phyloP scores from a whole-genome alignment of 2,113 vertebrate genomes.

The Antechinus stuartii region DNA sequence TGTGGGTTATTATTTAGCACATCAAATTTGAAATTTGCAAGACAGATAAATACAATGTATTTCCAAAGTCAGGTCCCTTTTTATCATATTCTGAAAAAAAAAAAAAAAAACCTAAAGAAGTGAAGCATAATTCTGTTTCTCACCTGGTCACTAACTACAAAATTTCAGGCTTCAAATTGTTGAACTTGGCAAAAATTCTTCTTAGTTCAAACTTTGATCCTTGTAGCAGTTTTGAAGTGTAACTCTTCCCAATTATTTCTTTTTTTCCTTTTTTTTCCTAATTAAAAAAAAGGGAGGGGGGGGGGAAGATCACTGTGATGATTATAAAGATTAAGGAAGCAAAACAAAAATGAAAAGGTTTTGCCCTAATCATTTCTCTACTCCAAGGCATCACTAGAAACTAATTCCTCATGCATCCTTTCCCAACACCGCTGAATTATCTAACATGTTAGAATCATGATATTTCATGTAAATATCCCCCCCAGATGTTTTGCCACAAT shows the following conservation, averaged over 20 bases:
- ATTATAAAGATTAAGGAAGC: constrained; percentile 42
- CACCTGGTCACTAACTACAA: constrained; percentile 70
- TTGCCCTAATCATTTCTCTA: constrained; percentile 41
- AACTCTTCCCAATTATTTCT: constrained; percentile 44
- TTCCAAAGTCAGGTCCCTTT: constrained; percentile 32
- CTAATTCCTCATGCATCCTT: constrained; percentile 24
- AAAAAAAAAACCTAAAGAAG: constrained; percentile 2
- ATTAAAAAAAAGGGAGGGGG: background rate
- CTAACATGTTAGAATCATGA: background rate
- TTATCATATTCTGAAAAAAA: constrained; percentile 23
- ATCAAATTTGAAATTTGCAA: constrained; percentile 46
- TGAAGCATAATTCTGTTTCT: constrained; percentile 61
- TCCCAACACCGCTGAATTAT: constrained; percentile 24
- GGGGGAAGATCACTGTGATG: background rate
- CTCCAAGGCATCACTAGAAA: constrained; percentile 43
- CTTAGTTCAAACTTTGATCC: constrained; percentile 60
- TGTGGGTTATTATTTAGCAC: constrained; percentile 27
- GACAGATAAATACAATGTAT: constrained; percentile 47
- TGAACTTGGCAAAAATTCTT: constrained; percentile 59
- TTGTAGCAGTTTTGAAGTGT: constrained; percentile 43
- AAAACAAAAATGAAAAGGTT: constrained; percentile 32
- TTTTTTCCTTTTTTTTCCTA: constrained; percentile 49
- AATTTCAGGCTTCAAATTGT: constrained; percentile 44
- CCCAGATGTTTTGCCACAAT: background rate
- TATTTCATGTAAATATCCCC: background rate